Percentiles rank a stretch among this genome's conserved stretches.
These are phyloP conservation scores for Apamea crenata DNA, from an alignment of 2,888 invertebrate species.

Conservation along the genomic window DNA sequence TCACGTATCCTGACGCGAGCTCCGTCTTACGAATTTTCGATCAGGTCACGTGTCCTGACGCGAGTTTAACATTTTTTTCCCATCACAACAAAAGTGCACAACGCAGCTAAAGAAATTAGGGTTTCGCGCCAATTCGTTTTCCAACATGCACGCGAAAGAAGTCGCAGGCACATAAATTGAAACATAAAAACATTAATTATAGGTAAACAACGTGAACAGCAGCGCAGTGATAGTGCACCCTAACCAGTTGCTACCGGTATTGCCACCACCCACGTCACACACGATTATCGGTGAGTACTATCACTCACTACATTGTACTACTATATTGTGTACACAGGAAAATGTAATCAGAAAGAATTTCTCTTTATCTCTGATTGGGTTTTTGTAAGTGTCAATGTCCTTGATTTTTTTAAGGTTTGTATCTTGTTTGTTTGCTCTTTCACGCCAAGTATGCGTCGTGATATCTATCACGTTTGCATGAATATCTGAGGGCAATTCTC, in stretches of 20 bases:
- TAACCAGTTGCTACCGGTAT: conserved; percentile 94
- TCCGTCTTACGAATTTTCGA: no score
- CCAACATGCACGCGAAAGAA: no score
- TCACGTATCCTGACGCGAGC: no score
- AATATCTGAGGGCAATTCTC: not conserved
- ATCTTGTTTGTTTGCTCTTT: not conserved
- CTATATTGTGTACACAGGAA: not conserved
- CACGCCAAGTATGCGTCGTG: not conserved
- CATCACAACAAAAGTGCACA: no score
- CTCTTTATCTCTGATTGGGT: conserved; percentile 31
- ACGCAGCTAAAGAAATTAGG: no score
- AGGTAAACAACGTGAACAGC: conserved; percentile 85
- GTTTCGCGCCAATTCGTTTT: no score
- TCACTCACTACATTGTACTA: not conserved
- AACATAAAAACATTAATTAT: not conserved
- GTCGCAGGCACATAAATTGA: not conserved
- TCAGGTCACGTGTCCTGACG: no score
- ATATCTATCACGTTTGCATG: not conserved
- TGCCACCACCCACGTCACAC: conserved; percentile 90
- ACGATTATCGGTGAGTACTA: conserved; percentile 86
- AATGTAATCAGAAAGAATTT: conserved; percentile 17
- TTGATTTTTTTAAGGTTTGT: conserved; percentile 12
- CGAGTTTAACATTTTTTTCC: no score
- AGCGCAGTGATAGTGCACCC: conserved; percentile 95
- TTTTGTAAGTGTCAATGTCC: conserved; percentile 29